phyloP scores from a whole-genome alignment of 2,113 vertebrate species.

The Rhadina sibilatrix region DNA sequence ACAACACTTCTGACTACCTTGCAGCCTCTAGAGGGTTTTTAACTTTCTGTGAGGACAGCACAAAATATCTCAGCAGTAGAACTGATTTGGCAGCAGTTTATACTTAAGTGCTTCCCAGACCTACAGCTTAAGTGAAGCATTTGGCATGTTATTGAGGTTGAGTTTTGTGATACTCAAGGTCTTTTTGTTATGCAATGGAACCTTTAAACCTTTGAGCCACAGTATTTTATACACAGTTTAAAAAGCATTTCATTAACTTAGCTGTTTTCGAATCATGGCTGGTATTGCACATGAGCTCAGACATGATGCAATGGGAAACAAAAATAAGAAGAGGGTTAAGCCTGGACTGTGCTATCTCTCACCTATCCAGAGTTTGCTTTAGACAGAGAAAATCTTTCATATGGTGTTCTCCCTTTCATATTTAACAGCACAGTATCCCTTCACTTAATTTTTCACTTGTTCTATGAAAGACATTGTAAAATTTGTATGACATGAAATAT shows the following conservation, averaged over 20 bases:
- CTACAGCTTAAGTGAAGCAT: neutral
- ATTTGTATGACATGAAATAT: neutral
- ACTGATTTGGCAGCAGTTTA: neutral
- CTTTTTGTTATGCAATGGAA: neutral
- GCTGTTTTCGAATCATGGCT: neutral
- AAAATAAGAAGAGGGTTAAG: neutral
- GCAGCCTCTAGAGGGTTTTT: neutral
- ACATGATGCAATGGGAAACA: neutral
- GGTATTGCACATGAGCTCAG: neutral
- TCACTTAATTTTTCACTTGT: neutral
- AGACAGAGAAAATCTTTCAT: neutral
- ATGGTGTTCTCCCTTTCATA: neutral
- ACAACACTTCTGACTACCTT: neutral
- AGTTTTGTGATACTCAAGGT: neutral
- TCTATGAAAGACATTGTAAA: neutral
- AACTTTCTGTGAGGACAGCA: neutral
- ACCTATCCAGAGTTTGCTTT: neutral
- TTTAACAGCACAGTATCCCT: neutral
- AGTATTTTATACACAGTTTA: neutral
- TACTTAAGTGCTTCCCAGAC: neutral
- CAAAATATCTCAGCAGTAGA: neutral
- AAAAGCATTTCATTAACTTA: neutral
- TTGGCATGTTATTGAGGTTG: neutral
- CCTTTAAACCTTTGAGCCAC: neutral
- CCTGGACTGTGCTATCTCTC: neutral